Evolutionary conservation across 2,888 invertebrate species (phyloP).

Genomic region (Apamea anceps): DNA sequence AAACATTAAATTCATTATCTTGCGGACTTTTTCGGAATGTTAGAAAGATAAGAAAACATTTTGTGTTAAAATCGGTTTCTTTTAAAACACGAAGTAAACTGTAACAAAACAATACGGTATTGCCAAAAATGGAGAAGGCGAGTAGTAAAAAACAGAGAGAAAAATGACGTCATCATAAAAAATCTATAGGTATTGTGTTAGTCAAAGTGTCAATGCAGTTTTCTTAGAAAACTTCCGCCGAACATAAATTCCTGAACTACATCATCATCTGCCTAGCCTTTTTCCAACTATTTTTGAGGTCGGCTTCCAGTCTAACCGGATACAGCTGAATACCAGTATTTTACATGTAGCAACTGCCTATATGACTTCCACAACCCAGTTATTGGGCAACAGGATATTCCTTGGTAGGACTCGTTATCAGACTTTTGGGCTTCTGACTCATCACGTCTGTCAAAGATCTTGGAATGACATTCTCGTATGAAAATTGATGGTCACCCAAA

Average conservation of each 20-base stretch:
- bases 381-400: neutral
- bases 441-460: neutral
- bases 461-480: neutral
- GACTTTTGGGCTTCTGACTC: neutral
- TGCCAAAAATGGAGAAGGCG: neutral
- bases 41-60: constrained; percentile 10
- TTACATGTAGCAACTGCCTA: neutral
- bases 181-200: neutral
- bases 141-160: neutral
- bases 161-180: neutral
- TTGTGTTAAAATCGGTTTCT: constrained; percentile 20
- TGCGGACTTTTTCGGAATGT: neutral
- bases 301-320: no score
- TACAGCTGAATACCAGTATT: neutral
- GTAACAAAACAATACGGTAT: neutral
- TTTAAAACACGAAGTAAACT: neutral
- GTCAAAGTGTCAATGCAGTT: neutral
- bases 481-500: neutral
- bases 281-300: neutral
- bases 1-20: constrained; percentile 27
- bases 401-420: neutral
- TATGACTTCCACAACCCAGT: neutral
- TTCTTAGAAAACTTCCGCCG: neutral
- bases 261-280: neutral
- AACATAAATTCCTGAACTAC: neutral